A percentile compares a stretch with the other conserved stretches of the same genome.
Evolutionary conservation across 2,113 vertebrate genomes (phyloP).

Genomic region (Sander vitreus): DNA sequence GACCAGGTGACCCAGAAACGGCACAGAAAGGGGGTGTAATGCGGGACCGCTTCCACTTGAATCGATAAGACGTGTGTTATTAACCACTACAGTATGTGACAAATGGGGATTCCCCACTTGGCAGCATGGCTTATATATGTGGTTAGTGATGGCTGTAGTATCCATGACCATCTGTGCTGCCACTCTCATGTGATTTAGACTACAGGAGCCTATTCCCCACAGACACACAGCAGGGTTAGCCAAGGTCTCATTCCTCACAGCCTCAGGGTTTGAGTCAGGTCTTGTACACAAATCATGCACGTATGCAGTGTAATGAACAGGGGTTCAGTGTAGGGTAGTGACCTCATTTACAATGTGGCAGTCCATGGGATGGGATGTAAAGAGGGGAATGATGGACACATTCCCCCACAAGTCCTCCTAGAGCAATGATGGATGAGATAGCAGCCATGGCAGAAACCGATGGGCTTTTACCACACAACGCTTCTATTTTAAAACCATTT

Average conservation of each 20-base stretch:
- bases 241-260: constrained; percentile 59
- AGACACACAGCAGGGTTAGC: constrained; percentile 2
- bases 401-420: constrained; percentile 11
- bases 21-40: not conserved
- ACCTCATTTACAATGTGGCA: constrained; percentile 56
- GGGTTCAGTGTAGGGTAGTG: constrained; percentile 14
- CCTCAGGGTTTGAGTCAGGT: constrained; percentile 23
- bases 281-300: constrained; percentile 46
- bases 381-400: constrained; percentile 46
- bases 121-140: constrained; percentile 7
- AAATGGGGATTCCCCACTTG: constrained; percentile 54
- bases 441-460: constrained; percentile 44
- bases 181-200: constrained; percentile 44
- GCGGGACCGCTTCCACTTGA: not conserved
- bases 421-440: constrained; percentile 59
- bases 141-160: constrained; percentile 43
- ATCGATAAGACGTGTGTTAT: constrained; percentile 8
- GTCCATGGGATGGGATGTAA: constrained; percentile 44
- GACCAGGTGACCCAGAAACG: constrained; percentile 15
- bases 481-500: constrained; percentile 57
- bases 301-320: constrained; percentile 40
- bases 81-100: constrained; percentile 38
- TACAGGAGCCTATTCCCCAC: constrained; percentile 10
- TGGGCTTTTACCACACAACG: constrained; percentile 33
- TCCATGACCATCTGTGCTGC: constrained; percentile 39